A percentile compares a stretch with the other conserved stretches of the same genome.
These are phyloP conservation scores for Ischnus inquisitorius DNA, from an alignment of 2,888 invertebrate species.

Conservation along the genomic window DNA sequence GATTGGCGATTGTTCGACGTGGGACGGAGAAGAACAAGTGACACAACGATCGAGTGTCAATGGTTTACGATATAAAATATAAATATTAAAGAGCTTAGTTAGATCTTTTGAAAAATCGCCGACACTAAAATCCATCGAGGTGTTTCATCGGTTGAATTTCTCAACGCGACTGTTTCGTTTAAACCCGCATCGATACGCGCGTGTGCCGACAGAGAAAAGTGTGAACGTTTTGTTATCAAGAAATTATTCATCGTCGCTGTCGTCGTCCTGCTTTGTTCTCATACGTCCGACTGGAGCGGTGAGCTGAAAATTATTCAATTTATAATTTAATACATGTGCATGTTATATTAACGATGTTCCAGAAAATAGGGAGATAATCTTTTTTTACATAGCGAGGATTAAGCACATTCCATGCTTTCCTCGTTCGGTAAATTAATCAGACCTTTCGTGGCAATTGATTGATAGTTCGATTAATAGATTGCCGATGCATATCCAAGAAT, in stretches of 20 bases:
- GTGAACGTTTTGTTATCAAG: constrained; percentile 11
- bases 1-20: constrained; percentile 16
- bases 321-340: background rate
- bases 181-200: background rate
- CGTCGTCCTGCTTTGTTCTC: background rate
- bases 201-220: constrained; percentile 22
- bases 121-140: background rate
- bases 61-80: background rate
- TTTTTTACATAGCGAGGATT: background rate
- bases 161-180: background rate
- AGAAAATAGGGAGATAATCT: background rate
- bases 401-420: background rate
- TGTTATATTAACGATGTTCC: background rate
- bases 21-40: background rate
- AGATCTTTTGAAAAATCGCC: background rate
- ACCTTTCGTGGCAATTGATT: constrained; percentile 24
- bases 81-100: background rate
- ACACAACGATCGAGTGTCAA: constrained; percentile 7
- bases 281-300: constrained; percentile 8
- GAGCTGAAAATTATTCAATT: constrained; percentile 2
- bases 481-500: constrained; percentile 10
- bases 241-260: constrained; percentile 3
- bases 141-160: background rate
- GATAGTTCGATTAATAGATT: constrained; percentile 38
- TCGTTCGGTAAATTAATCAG: constrained; percentile 8